A percentile compares a stretch with the other conserved stretches of the same genome.
Conservation (phyloP, 2,113 vertebrate species). For the Naja naja region DNA sequence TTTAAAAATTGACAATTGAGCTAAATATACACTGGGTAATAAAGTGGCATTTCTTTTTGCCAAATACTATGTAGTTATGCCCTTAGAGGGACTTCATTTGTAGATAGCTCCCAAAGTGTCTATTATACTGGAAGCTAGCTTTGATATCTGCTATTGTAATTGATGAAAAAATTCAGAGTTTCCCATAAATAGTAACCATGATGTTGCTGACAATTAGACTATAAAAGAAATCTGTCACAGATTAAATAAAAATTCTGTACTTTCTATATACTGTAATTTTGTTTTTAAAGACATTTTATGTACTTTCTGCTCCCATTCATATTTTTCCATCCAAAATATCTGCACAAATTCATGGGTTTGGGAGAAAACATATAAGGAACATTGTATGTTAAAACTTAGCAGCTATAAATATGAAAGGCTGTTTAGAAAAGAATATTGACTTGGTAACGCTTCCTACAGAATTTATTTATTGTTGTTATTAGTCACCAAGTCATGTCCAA, state of each 20-base stretch:
- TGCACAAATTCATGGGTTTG: neutral
- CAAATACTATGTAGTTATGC: neutral
- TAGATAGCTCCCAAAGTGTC: neutral
- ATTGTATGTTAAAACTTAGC: neutral
- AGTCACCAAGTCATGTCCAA: too few relatives aligned
- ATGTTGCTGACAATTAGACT: neutral
- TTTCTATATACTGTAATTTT: neutral
- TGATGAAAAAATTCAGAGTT: neutral
- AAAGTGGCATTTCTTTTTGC: neutral
- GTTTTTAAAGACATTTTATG: neutral
- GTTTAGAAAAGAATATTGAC: neutral
- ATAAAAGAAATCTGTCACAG: neutral
- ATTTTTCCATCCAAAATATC: neutral
- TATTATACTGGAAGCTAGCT: neutral
- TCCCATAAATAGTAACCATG: neutral
- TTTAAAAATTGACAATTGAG: neutral
- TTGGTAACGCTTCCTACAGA: neutral
- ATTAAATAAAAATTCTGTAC: neutral
- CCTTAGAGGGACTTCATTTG: neutral
- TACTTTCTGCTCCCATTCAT: neutral
- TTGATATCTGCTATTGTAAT: neutral
- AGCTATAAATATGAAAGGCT: neutral
- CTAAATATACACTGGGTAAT: neutral
- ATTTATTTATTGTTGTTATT: neutral
- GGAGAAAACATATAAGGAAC: neutral